A percentile compares a stretch with the other conserved stretches of the same genome.
These are phyloP conservation scores for Tanaodytes sp. DNA, from an alignment of 2,888 invertebrate species.

Conservation along the genomic window DNA sequence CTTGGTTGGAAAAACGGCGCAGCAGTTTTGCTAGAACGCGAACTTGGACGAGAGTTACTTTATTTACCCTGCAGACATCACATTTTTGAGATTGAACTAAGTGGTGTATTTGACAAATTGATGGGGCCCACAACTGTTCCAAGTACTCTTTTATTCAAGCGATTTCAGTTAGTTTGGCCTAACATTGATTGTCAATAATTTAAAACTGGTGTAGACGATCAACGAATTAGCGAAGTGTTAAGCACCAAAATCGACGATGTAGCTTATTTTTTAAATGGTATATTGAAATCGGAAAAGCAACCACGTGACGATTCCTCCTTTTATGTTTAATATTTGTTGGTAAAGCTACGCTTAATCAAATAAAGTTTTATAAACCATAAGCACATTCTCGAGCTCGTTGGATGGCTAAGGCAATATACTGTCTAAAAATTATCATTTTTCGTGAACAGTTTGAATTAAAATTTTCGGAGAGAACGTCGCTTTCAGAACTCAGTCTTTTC, in stretches of 20 bases:
- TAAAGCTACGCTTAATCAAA: neutral
- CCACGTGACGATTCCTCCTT: neutral
- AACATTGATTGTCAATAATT: neutral
- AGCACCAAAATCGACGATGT: neutral
- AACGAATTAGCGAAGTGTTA: neutral
- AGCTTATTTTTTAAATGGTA: neutral
- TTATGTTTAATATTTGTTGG: neutral
- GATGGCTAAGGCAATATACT: conserved; percentile 16
- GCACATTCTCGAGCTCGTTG: conserved; percentile 17
- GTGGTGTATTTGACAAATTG: neutral
- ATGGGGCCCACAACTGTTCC: neutral
- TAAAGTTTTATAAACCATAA: neutral
- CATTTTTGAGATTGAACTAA: neutral
- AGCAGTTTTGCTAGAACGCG: neutral
- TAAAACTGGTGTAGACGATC: neutral
- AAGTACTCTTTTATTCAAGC: neutral
- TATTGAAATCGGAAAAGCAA: neutral
- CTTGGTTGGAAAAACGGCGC: neutral
- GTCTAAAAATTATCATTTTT: conserved; percentile 19
- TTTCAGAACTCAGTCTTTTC: conserved; percentile 14
- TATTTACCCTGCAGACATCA: neutral
- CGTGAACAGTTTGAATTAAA: conserved; percentile 1
- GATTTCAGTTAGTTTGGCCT: neutral
- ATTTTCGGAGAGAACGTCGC: neutral
- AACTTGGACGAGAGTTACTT: neutral